phyloP scores from a whole-genome alignment of 2,888 invertebrate genomes.

The Cephus pygmeus region DNA sequence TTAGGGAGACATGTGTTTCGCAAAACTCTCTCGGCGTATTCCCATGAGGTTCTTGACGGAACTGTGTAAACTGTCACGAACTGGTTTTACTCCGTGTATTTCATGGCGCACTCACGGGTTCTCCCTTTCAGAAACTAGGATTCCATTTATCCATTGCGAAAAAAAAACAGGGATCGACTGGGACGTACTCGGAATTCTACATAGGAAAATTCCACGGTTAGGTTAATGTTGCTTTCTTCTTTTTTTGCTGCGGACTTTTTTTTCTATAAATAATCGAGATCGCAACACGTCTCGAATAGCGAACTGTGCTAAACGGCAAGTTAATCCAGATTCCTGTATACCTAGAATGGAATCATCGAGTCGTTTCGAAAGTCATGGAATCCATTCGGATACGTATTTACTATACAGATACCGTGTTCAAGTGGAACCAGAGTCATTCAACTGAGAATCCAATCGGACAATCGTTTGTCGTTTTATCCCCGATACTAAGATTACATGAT shows the following conservation, averaged over 20 bases:
- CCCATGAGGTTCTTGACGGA: neutral
- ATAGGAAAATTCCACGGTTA: neutral
- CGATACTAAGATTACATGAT: neutral
- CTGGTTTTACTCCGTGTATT: neutral
- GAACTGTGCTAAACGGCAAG: constrained; percentile 22
- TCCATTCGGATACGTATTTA: neutral
- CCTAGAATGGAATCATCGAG: neutral
- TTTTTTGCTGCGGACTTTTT: neutral
- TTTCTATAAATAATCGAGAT: neutral
- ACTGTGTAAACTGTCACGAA: neutral
- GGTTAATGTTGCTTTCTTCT: neutral
- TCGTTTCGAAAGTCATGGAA: neutral
- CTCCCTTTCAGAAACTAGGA: neutral
- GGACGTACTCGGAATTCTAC: neutral
- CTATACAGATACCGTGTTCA: neutral
- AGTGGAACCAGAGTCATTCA: neutral
- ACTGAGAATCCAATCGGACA: neutral
- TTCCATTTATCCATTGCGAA: neutral
- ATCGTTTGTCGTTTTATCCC: neutral
- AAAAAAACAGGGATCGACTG: neutral
- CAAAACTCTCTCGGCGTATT: neutral
- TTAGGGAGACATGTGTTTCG: neutral
- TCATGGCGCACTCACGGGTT: neutral
- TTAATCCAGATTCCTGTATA: constrained; percentile 19
- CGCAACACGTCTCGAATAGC: constrained; percentile 14